Evolutionary conservation across 2,797 vertebrate species (phyloP), one percentile per base, ranked within the genome.

Genomic region (Diglossa cyanea): DNA sequence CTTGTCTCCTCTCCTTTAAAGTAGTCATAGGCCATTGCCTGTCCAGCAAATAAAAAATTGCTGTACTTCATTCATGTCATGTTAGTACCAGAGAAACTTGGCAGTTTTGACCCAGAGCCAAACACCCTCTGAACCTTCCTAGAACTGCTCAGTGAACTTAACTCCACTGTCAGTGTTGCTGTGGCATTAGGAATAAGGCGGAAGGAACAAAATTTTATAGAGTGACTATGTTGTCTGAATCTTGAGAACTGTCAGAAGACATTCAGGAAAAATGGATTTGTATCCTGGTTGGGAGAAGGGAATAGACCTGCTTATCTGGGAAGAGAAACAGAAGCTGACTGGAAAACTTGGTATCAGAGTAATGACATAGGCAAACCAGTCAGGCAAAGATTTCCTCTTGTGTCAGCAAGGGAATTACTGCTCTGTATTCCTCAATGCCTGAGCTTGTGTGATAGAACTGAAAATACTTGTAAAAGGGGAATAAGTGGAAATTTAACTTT

Each of bases 21-120:
- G 48, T 28, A 82, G 51, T 63, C 48, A 76, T 90, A 88, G 70
- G 11, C 47, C 42, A 44, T 63, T 88, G 39, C 33, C 76, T 70
- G 20, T 82, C 80, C 91, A 67, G 57, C 47, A 94, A 93, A 92
- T 86, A 86, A 77, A 88, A 86, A 81, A 93, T 90, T 92, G 63
- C 45, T 85, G 16, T 70, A 76, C 73, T 90, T 88, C 12, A 0
- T 84, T 95, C 71, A 57, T 66, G 83, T 92, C 95, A 73, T 94
- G 77, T 93, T 94, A 86, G 51, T 48, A 84, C 58, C 39, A 66
- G 50, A 47, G 39, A 88, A 94, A 77, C 28, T n/a, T 93, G 57
- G 14, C 75, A 71, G 37, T 76, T 91, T 82, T 95, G 85, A 94
- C 78, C 78, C 18, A 47, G 31, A 80, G 79, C 42, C 60, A 88